These are phyloP conservation scores for Syndactyla subalaris DNA, from an alignment of 2,797 vertebrate genomes.

Conservation along the genomic window DNA sequence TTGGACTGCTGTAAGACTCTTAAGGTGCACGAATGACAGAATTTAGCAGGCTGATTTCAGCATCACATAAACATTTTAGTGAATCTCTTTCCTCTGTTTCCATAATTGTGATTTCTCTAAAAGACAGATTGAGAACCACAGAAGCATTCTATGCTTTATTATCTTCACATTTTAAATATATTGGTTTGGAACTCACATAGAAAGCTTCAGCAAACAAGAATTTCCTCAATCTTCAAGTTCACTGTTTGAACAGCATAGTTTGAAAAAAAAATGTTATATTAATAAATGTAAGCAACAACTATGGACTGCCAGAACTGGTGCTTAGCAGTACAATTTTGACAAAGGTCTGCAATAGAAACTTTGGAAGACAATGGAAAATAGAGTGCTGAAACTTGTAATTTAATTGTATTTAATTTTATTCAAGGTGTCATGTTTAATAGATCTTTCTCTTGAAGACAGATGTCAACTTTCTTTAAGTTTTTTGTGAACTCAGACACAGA, in stretches of 20 bases:
- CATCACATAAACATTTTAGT: not conserved
- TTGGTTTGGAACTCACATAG: not conserved
- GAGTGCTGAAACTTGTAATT: not conserved
- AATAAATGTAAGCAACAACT: not conserved
- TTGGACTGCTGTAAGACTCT: not conserved
- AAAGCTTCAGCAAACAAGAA: not conserved
- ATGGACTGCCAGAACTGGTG: not conserved
- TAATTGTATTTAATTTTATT: not conserved
- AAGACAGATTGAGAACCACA: not conserved
- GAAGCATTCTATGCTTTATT: not conserved
- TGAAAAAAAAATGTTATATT: not conserved
- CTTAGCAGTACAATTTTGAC: not conserved
- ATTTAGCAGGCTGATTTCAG: not conserved
- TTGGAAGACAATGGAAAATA: not conserved
- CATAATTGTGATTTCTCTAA: not conserved
- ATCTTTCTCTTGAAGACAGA: not conserved
- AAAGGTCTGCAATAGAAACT: not conserved
- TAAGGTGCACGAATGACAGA: not conserved
- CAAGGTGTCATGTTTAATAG: not conserved
- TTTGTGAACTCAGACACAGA: not conserved
- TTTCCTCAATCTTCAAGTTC: not conserved
- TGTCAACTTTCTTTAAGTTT: not conserved
- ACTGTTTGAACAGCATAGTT: not conserved
- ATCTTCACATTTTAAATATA: not conserved
- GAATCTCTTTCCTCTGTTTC: not conserved